phyloP scores from a whole-genome alignment of 2,888 invertebrate species.

The Petrolisthes cinctipes region DNA sequence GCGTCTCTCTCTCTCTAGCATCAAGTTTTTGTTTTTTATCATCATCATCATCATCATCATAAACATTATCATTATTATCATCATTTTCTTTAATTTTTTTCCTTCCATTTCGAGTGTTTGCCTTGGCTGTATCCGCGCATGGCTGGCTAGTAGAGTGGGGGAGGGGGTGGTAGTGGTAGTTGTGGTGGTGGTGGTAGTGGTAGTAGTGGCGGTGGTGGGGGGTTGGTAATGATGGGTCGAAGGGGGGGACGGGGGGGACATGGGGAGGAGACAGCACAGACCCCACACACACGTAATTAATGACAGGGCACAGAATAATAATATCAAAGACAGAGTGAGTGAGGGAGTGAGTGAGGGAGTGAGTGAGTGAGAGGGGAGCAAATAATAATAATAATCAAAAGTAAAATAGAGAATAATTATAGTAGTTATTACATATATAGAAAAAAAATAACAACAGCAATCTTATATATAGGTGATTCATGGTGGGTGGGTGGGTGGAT shows the following conservation, averaged over 20 bases:
- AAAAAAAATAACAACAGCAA: no score
- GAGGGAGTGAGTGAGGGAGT: no score
- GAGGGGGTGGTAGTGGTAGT: not conserved
- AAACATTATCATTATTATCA: not conserved
- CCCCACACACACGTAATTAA: not conserved
- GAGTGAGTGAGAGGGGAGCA: not conserved
- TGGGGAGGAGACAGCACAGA: not conserved
- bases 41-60: not conserved
- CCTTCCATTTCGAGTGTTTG: slow-evolving; percentile 1
- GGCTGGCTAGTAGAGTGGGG: not conserved
- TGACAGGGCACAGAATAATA: not conserved
- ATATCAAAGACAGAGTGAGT: not conserved
- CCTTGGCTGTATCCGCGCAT: slow-evolving; percentile 6
- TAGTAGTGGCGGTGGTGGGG: not conserved
- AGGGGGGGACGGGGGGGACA: no score
- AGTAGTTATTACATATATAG: no score
- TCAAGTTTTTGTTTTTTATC: not conserved
- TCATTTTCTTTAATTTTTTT: not conserved
- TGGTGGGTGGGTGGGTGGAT: no score
- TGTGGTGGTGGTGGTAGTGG: not conserved
- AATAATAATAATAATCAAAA: not conserved
- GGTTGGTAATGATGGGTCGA: slow-evolving; percentile 2
- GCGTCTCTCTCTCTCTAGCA: no score
- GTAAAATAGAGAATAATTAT: no score
- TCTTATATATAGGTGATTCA: no score